Evolutionary conservation across 2,888 invertebrate genomes (phyloP).

Genomic region (Clusia tigrina): DNA sequence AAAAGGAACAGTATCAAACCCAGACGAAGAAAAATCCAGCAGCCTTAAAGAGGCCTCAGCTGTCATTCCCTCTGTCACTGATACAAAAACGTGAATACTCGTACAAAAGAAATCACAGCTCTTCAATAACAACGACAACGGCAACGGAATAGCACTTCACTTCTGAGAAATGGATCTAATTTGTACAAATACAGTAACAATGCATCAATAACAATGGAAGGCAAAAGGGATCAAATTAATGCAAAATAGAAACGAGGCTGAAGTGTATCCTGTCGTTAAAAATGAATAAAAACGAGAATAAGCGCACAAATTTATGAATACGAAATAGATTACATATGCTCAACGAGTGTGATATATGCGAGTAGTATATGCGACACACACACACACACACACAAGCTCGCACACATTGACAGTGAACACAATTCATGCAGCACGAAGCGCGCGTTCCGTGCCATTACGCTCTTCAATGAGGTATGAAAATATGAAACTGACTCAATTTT

Average conservation of each 20-base stretch:
- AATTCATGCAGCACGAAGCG: background rate
- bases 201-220: conserved; percentile 3
- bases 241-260: background rate
- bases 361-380: background rate
- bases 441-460: conserved; percentile 42
- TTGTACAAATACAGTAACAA: background rate
- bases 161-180: background rate
- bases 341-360: background rate
- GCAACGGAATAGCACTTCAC: background rate
- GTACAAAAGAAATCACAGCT: too few species aligned
- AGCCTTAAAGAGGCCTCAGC: too few species aligned
- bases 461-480: conserved; percentile 52
- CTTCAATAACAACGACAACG: too few species aligned
- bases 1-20: too few species aligned
- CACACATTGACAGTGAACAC: background rate
- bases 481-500: conserved; percentile 36
- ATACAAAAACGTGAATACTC: too few species aligned
- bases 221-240: conserved; percentile 2
- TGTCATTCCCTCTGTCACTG: too few species aligned
- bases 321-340: background rate
- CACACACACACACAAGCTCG: background rate
- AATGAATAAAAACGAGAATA: background rate
- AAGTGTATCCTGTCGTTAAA: background rate
- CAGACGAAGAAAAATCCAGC: too few species aligned
- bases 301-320: background rate